A percentile compares a stretch with the other conserved stretches of the same genome.
These are phyloP conservation scores for Zeugodacus cucurbitae DNA, from an alignment of 1,140 invertebrate genomes.

Conservation along the genomic window DNA sequence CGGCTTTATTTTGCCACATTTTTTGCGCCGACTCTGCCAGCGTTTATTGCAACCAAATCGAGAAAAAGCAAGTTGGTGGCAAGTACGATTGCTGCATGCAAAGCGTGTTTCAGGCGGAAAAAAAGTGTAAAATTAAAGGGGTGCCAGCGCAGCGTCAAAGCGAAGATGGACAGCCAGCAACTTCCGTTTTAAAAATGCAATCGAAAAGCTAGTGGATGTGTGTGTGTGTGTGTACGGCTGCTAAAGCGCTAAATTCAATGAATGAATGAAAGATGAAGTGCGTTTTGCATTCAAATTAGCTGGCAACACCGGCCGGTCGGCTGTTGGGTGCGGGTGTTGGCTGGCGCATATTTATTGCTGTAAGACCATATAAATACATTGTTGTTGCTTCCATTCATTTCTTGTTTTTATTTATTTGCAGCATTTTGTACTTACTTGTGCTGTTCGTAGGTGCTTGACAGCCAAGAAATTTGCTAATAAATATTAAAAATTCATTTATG, in stretches of 20 bases:
- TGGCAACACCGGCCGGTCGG: background rate
- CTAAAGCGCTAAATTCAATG: background rate
- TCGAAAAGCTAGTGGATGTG: background rate
- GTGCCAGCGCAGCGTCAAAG: conserved; percentile 2
- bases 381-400: background rate
- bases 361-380: background rate
- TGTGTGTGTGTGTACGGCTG: background rate
- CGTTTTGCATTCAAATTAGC: conserved; percentile 33
- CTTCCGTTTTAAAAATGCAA: conserved; percentile 30
- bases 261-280: conserved; percentile 28
- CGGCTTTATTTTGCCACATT: conserved; percentile 15
- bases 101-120: background rate
- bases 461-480: background rate
- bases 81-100: background rate
- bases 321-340: background rate
- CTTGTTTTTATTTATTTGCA: background rate
- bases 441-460: conserved; percentile 14
- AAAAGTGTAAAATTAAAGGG: conserved; percentile 31
- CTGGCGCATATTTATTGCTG: conserved; percentile 15
- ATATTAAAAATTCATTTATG: conserved; percentile 38
- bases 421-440: background rate
- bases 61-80: background rate
- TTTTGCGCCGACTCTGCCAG: background rate
- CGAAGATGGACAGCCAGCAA: conserved; percentile 35
- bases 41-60: background rate